A percentile compares a stretch with the other conserved stretches of the same genome.
These are phyloP conservation scores for Bombyx mandarina DNA, from an alignment of 1,140 invertebrate genomes.

Conservation along the genomic window DNA sequence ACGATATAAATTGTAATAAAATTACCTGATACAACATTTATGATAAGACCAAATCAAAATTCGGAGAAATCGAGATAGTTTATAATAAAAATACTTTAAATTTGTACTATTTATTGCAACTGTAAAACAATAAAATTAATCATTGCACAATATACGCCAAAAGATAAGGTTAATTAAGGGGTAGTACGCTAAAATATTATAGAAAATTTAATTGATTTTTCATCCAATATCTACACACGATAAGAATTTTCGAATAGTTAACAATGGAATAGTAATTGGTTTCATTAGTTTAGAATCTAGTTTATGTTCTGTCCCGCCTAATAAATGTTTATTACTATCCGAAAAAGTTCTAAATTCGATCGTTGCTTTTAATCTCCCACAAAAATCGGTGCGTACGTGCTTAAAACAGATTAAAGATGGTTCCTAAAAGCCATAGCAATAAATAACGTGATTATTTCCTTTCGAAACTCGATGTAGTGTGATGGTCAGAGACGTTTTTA, in stretches of 20 bases:
- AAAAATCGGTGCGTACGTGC: slow-evolving; percentile 52
- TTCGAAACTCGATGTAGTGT: slow-evolving; percentile 44
- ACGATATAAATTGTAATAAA: too few relatives aligned
- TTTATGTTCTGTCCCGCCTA: slow-evolving; percentile 22
- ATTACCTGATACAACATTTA: too few relatives aligned
- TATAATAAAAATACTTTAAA: too few relatives aligned
- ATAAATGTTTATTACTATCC: slow-evolving; percentile 42
- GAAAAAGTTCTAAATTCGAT: slow-evolving; percentile 44
- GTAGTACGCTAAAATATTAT: too few relatives aligned
- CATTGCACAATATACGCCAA: too few relatives aligned
- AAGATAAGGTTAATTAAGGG: too few relatives aligned
- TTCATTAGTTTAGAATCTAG: slow-evolving; percentile 33
- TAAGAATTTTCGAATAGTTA: slow-evolving; percentile 9
- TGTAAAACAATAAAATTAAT: too few relatives aligned
- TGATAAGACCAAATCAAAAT: too few relatives aligned
- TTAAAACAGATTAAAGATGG: slow-evolving; percentile 61
- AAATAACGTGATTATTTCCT: slow-evolving; percentile 67
- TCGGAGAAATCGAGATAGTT: too few relatives aligned
- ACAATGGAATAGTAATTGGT: slow-evolving; percentile 28
- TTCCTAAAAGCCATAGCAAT: slow-evolving; percentile 45
- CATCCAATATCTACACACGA: too few relatives aligned
- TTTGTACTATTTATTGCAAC: too few relatives aligned
- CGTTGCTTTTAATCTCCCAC: slow-evolving; percentile 54
- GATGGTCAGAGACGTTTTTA: slow-evolving; percentile 20
- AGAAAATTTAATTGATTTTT: too few relatives aligned